These are phyloP conservation scores for Gymnodraco acuticeps DNA, from an alignment of 2,797 vertebrate genomes.

Conservation along the genomic window DNA sequence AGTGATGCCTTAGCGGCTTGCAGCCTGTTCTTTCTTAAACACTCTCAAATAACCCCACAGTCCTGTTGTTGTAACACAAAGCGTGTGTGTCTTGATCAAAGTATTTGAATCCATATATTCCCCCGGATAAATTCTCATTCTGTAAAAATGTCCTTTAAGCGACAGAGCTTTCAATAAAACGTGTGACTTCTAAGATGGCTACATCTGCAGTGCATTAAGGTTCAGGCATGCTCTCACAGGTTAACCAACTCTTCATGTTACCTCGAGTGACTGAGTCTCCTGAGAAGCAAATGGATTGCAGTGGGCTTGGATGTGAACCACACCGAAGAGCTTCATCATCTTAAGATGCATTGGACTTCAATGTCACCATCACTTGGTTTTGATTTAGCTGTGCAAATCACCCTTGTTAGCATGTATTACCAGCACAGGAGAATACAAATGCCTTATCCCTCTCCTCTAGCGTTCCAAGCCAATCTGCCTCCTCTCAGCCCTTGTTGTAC, in stretches of 20 bases:
- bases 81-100: conserved; percentile 62
- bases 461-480: conserved; percentile 75
- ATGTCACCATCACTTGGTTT: conserved; percentile 84
- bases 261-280: conserved; percentile 71
- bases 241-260: conserved; percentile 73
- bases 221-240: conserved; percentile 65
- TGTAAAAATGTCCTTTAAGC: conserved; percentile 56
- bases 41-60: conserved; percentile 44
- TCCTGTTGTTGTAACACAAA: conserved; percentile 61
- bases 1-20: conserved; percentile 24
- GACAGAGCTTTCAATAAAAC: conserved; percentile 57
- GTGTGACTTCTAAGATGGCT: conserved; percentile 74
- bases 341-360: conserved; percentile 64
- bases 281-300: conserved; percentile 68
- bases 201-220: conserved; percentile 75
- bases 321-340: conserved; percentile 56
- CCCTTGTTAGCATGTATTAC: conserved; percentile 83
- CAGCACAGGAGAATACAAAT: conserved; percentile 72
- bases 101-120: conserved; percentile 40
- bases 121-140: conserved; percentile 52
- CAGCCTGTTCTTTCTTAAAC: conserved; percentile 46
- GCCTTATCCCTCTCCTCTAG: conserved; percentile 62
- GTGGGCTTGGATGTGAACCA: conserved; percentile 53
- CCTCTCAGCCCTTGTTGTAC: conserved; percentile 79
- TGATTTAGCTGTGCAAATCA: conserved; percentile 86